Evolutionary conservation across 2,888 invertebrate species (phyloP), one percentile per base, ranked within the genome.

Genomic region (Pseudococcus viburni): DNA sequence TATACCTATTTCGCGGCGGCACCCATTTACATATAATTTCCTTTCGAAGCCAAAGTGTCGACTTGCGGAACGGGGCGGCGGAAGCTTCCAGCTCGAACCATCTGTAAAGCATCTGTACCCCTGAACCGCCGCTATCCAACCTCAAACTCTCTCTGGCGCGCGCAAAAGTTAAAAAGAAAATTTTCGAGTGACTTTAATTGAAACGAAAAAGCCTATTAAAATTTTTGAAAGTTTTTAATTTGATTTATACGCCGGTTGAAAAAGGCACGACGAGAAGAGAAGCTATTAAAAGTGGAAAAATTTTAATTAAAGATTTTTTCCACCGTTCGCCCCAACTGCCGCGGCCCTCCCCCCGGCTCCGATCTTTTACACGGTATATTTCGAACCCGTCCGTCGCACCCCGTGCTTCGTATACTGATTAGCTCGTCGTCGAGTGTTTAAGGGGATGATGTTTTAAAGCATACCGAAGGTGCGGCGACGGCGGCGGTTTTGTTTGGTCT

Each of bases 171-270:
- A 7, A n/a, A 80, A 80, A 33, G 59, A 33, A 55, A 85, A 59
- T 55, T 55, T 39, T 59, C 55, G 59, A 85, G 85, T 85, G 85
- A 59, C 39, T 85, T 85, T 85, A 85, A 85, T 59, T 85, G 85
- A 59, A 85, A 85, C 85, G 59, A 85, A 59, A 85, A 85, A 85
- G 59, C 85, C 85, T 85, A 85, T 85, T 85, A 85, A 85, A 85
- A 85, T 85, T 85, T 80, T 42, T 55, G 33, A 55, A 85, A 85
- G 85, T 85, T 85, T 85, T 85, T 85, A 85, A 85, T 85, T 85
- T 55, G 33, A 59, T 85, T 85, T 85, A 85, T 73, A 73, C 68
- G 26, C 33, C 80, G 80, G 85, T 85, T 59, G 59, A 85, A 33
- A 59, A 59, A 55, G 59, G 48, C 39, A 26, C 55, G 39, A 39